Evolutionary conservation across 2,113 vertebrate species (phyloP).

Genomic region (Notiomystis cincta): DNA sequence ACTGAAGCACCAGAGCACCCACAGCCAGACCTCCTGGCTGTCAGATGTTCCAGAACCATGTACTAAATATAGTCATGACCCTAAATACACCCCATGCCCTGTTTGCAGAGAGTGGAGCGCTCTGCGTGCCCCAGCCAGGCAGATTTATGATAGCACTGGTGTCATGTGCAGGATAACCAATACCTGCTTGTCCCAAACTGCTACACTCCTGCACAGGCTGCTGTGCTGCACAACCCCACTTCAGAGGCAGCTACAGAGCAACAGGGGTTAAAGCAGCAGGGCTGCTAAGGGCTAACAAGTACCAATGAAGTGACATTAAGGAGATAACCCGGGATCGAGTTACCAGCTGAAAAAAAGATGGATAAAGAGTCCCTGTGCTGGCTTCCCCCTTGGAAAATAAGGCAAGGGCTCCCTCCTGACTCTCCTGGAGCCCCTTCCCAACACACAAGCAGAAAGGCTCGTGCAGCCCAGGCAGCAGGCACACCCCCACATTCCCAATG

Average conservation of each 20-base stretch:
- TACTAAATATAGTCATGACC: not conserved
- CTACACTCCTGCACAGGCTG: not conserved
- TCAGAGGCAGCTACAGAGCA: not conserved
- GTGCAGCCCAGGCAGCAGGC: not conserved
- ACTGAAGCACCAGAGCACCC: not conserved
- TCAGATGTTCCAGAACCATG: not conserved
- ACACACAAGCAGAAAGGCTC: rapidly evolving
- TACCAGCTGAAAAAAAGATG: not conserved
- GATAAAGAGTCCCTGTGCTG: not conserved
- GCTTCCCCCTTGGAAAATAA: not conserved
- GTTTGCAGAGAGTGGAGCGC: not conserved
- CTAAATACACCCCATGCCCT: not conserved
- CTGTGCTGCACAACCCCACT: not conserved
- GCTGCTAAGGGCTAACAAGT: not conserved
- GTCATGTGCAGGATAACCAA: not conserved
- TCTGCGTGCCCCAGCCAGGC: rapidly evolving
- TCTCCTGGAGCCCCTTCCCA: not conserved
- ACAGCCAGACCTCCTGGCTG: not conserved
- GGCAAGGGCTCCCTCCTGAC: not conserved
- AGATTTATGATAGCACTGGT: not conserved
- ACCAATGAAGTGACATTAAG: not conserved
- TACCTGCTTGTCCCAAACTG: not conserved
- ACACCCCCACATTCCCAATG: not conserved
- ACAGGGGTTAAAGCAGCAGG: not conserved
- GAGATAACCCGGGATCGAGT: not conserved